These are phyloP conservation scores for Xylophagus ater DNA, from an alignment of 2,888 invertebrate genomes.

Conservation along the genomic window DNA sequence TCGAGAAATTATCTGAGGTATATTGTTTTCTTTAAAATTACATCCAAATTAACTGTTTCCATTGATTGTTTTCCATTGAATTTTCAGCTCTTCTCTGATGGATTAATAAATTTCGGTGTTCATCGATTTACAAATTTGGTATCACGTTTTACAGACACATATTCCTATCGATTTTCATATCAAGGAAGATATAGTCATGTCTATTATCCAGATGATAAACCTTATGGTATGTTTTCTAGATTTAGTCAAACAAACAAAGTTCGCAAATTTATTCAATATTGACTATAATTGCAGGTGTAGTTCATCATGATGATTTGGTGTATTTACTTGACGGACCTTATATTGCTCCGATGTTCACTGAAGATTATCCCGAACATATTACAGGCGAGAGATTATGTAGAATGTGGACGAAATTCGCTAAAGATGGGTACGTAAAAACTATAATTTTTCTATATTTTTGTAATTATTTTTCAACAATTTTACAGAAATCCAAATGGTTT, in stretches of 20 bases:
- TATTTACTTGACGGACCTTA: constrained; percentile 33
- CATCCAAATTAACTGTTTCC: background rate
- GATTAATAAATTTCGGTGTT: constrained; percentile 45
- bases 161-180: constrained; percentile 50
- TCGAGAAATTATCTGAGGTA: constrained; percentile 23
- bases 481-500: constrained; percentile 34
- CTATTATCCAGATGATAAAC: constrained; percentile 39
- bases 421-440: constrained; percentile 23
- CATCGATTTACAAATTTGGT: constrained; percentile 49
- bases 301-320: constrained; percentile 41
- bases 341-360: constrained; percentile 31
- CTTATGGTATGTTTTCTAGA: constrained; percentile 35
- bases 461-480: no score
- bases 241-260: background rate
- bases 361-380: constrained; percentile 35
- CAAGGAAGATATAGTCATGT: constrained; percentile 48
- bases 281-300: constrained; percentile 37
- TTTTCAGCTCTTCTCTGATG: constrained; percentile 44
- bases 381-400: constrained; percentile 38
- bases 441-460: background rate
- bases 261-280: no score
- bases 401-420: constrained; percentile 39
- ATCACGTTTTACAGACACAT: constrained; percentile 45
- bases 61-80: background rate
- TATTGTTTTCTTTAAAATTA: background rate